Evolutionary conservation across 2,113 vertebrate genomes (phyloP).

Genomic region (Phyllostomus discolor): DNA sequence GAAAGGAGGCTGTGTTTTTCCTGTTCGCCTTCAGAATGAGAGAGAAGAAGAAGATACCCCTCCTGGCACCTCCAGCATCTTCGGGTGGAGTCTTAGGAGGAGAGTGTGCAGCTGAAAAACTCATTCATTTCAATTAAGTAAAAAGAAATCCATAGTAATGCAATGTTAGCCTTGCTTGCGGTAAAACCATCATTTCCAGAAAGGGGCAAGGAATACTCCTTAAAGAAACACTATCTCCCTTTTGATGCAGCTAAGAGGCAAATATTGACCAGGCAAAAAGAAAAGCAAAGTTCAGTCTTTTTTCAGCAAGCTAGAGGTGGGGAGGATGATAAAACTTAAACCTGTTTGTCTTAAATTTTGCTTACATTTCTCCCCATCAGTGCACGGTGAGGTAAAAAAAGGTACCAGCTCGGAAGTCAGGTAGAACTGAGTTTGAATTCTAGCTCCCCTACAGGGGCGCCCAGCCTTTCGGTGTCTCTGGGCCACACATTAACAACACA

Average conservation of each 20-base stretch:
- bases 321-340: background rate
- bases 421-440: background rate
- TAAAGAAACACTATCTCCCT: background rate
- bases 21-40: background rate
- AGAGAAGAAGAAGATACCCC: background rate
- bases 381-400: background rate
- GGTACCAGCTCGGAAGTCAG: background rate
- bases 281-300: background rate
- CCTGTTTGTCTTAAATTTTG: background rate
- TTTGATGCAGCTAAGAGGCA: background rate
- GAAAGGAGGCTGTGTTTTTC: background rate
- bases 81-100: background rate
- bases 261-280: background rate
- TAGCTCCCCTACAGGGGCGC: background rate
- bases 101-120: background rate
- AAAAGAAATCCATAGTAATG: slow-evolving; percentile 26
- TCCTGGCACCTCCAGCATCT: background rate
- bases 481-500: no score
- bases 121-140: slow-evolving; percentile 37
- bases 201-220: background rate
- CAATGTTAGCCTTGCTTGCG: background rate
- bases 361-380: background rate
- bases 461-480: no score
- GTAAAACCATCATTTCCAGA: background rate
- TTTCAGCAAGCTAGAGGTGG: background rate